A percentile compares a stretch with the other conserved stretches of the same genome.
Conservation (phyloP, 2,888 invertebrate species). For the Pyrrhosoma nymphula region DNA sequence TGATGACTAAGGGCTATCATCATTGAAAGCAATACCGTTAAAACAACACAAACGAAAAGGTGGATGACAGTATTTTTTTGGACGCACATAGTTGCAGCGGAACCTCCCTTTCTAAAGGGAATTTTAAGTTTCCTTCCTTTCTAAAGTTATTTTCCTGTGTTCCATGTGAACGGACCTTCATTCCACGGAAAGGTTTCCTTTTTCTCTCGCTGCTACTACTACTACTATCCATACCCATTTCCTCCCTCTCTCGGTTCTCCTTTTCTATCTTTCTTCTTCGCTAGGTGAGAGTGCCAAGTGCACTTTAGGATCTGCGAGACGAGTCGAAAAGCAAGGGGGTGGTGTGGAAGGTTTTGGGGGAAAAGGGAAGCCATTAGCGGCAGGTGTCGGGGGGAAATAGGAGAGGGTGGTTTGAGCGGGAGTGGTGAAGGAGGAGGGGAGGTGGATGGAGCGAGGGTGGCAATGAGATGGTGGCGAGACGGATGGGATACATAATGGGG, state of each 20-base stretch:
- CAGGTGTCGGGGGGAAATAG: neutral
- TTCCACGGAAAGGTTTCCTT: too few relatives aligned
- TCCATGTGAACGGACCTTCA: too few relatives aligned
- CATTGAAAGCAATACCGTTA: too few relatives aligned
- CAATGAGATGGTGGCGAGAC: neutral
- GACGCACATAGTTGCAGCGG: too few relatives aligned
- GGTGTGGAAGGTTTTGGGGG: neutral
- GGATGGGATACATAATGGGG: slow-evolving; percentile 10
- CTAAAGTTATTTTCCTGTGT: too few relatives aligned
- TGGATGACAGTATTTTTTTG: too few relatives aligned
- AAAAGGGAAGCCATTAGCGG: neutral
- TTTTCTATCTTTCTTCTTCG: neutral
- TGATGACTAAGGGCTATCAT: too few relatives aligned
- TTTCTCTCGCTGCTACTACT: too few relatives aligned
- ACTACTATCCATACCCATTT: neutral
- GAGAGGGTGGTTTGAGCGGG: neutral
- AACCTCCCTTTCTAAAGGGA: too few relatives aligned
- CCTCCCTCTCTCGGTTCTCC: neutral
- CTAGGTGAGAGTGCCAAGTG: neutral
- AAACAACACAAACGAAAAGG: too few relatives aligned
- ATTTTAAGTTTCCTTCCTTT: too few relatives aligned
- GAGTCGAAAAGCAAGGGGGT: neutral
- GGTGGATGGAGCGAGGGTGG: neutral
- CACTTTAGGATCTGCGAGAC: neutral
- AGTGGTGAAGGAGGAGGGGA: too few relatives aligned